Base-by-base conservation (phyloP, 2,797 vertebrate species). In the Macropodus opercularis region DNA sequence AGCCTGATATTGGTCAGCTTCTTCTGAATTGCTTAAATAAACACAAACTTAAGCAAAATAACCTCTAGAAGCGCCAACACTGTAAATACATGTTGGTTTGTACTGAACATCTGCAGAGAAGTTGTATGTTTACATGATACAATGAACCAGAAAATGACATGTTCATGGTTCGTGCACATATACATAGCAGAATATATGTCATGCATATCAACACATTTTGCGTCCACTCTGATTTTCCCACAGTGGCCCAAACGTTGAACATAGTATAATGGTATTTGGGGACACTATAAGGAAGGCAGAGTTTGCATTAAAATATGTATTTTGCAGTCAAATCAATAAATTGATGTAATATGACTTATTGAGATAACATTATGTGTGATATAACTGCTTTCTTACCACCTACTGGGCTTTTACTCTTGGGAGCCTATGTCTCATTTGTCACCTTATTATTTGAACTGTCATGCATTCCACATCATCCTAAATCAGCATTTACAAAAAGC, bases 81-180 rank as follows among this genome's bases (percentile, higher is more conserved):
- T 42, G 7, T 18, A 5, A 36, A 13, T 7, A 13, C 36, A 43
- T 21, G 14, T 6, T 41, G 4, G 4, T 29, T 18, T 49, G 13
- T 15, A 2, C 4, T n/a, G n/a, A n/a, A n/a, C n/a, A 1, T 40
- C 17, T 23, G 6, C 29, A 41, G 1, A 23, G 8, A 6, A 27
- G 19, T 43, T 23, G 17, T 15, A 7, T 22, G 9, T 56, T 2
- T 18, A 2, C 6, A 44, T 44, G 19, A 34, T 39, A 22, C 18
- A 2, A 34, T 22, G 5, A 40, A 12, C 18, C 26, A 32, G 27
- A 1, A 18, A 26, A 51, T 49, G 29, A 19, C 41, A 62, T 35
- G 15, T 15, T 62, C 55, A n/a, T 57, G 8, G 67, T 32, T 56
- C 83, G 86, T 88, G 87, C 87, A 81, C 4, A 1, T 61, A 55